Base-by-base conservation (phyloP, 2,888 invertebrate genomes). In the Lapara coniferarum region DNA sequence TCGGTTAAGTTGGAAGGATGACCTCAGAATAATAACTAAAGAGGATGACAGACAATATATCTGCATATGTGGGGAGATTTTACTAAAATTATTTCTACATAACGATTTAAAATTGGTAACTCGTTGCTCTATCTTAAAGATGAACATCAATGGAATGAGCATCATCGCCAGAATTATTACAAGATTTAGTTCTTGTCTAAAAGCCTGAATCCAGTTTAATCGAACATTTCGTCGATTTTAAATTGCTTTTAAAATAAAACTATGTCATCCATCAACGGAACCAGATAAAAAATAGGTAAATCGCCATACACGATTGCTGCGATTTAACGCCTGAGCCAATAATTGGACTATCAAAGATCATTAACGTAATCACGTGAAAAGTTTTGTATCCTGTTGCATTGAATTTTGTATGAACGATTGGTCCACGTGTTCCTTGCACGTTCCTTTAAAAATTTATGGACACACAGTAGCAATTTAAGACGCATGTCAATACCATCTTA, bases 261-360 rank as follows among this genome's bases (percentile, higher is more conserved):
- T 46, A 10, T 16, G 10, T 59, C 10, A 59, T 10, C 10, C 59
- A 19, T 25, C 12, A 10, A 49, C 6, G 63, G 49, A 49, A 46
- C 19, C 46, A 19, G 49, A 49, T 19, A 49, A 49, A 46, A 63
- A 59, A 63, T 49, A 37, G 63, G 49, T 63, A 63, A 63, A 49
- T 19, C 63, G 63, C 12, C 13, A 19, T 19, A 13, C 49, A 49
- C 13, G 12, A 49, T 63, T 49, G 63, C 19, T 49, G 13, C 49
- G 19, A 63, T 63, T 63, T 63, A 63, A 49, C 63, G 49, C 25
- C 63, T 63, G 19, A 49, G 46, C 63, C 63, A 49, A 63, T 63
- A 63, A 63, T 63, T 63, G 63, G 63, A 13, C 63, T 63, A 63
- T 63, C 63, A 63, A 63, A 49, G 63, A 63, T 63, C 63, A 63